phyloP scores from a whole-genome alignment of 1,140 invertebrate species.

The Pararge aegeria region DNA sequence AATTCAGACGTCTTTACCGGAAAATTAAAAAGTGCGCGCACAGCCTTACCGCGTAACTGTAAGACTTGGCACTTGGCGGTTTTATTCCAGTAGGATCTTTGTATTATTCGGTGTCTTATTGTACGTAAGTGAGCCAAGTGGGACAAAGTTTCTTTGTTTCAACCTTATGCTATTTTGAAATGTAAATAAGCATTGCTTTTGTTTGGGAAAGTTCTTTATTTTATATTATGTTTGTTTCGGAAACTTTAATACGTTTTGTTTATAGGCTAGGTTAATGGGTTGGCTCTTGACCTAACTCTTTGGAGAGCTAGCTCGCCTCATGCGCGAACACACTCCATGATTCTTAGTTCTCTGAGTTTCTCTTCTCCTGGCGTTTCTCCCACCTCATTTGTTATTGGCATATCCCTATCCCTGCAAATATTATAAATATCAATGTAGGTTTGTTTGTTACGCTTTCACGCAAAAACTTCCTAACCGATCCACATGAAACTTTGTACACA shows the following conservation, averaged over 20 bases:
- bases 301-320: no score
- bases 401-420: no score
- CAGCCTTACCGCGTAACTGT: background rate
- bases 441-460: no score
- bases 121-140: constrained; percentile 29
- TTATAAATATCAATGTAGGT: no score
- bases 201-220: constrained; percentile 9
- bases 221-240: background rate
- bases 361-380: no score
- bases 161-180: constrained; percentile 32
- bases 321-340: constrained; percentile 22
- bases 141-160: constrained; percentile 27
- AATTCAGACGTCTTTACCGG: no score
- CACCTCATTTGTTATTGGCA: no score
- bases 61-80: constrained; percentile 24
- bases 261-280: background rate
- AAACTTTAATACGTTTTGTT: background rate
- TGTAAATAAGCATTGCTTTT: constrained; percentile 24
- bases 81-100: constrained; percentile 28
- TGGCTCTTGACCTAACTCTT: background rate
- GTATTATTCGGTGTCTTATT: constrained; percentile 32
- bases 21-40: background rate
- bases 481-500: no score
- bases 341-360: no score
- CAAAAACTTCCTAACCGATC: no score